Base-by-base conservation (phyloP, 2,797 vertebrate genomes). In the Xenentodon cancila region DNA sequence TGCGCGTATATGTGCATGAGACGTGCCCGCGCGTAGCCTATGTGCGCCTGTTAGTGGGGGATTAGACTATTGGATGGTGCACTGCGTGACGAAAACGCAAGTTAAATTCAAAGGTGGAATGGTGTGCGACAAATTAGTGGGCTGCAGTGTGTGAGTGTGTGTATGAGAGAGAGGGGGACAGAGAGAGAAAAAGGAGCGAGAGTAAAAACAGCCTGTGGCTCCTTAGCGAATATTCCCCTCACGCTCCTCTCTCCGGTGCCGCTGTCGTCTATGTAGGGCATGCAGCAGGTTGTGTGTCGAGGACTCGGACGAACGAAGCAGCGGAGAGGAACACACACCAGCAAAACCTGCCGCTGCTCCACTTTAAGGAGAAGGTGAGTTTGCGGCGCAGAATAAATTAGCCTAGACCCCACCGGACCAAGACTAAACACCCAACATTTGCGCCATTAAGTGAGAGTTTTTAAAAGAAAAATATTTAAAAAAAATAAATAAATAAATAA, bases 201-300 rank as follows among this genome's bases (percentile, higher is more conserved):
- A 37, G 72, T 69, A 68, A 83, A 86, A 88, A 85, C 84, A 88
- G 87, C 89, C 88, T 90, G 89, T 88, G 84, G 89, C 89, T 89
- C 80, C 72, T 59, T 15, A 25, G 73, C 32, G 53, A 82, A 86
- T 81, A 90, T 89, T 88, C 89, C 77, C 77, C 79, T 88, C 89
- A 86, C 84, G 80, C 84, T 56, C 67, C 80, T 47, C 75, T 81
- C 75, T 51, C 65, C 80, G 62, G 66, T 72, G 55, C 75, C 60
- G 81, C 72, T 79, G 72, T 75, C 69, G 42, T 59, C 37, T 87
- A 88, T 89, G 76, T 90, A 87, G 89, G 90, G 84, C 89, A 88
- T 83, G 85, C 90, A 90, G 89, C 90, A 91, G 90, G 87, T 88
- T 91, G 86, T 77, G 86, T 76, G 82, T 80, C 66, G 84, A 59